Evolutionary conservation across 2,113 vertebrate species (phyloP).

Genomic region (Pterocles orientalis): DNA sequence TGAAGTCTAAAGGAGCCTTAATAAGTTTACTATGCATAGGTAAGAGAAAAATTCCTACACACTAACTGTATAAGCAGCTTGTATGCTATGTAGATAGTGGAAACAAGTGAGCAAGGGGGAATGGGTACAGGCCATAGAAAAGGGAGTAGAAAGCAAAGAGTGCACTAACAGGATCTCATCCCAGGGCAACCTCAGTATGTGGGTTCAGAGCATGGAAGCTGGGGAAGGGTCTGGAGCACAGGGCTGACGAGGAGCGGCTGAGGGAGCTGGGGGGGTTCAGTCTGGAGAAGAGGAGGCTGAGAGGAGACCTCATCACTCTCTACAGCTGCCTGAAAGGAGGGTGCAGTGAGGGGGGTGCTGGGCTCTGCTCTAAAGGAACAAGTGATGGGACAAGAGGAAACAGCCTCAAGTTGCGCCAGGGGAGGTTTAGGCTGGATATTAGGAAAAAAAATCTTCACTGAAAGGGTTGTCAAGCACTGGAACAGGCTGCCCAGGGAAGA

Average conservation of each 20-base stretch:
- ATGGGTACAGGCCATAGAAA: not conserved
- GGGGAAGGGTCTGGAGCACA: not conserved
- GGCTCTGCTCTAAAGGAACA: not conserved
- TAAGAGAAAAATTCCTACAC: not conserved
- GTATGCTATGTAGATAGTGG: not conserved
- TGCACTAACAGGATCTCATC: not conserved
- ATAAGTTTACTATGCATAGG: not conserved
- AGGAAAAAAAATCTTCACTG: not conserved
- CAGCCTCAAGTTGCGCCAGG: not conserved
- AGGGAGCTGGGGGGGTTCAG: not conserved
- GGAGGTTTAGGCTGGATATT: not conserved
- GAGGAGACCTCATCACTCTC: not conserved
- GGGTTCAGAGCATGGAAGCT: not conserved
- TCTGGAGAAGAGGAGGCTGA: not conserved
- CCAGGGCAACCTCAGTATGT: not conserved
- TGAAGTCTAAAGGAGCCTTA: not conserved
- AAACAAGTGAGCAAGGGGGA: not conserved
- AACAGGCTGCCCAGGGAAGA: not conserved
- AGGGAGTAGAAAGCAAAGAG: not conserved
- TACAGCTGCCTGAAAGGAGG: not conserved
- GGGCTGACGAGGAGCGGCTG: not conserved
- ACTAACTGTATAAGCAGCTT: not conserved
- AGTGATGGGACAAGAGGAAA: not conserved
- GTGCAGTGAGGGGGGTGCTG: rapidly evolving
- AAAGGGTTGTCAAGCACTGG: not conserved